Evolutionary conservation across 2,797 vertebrate species (phyloP).

Genomic region (Clarias fuscus): DNA sequence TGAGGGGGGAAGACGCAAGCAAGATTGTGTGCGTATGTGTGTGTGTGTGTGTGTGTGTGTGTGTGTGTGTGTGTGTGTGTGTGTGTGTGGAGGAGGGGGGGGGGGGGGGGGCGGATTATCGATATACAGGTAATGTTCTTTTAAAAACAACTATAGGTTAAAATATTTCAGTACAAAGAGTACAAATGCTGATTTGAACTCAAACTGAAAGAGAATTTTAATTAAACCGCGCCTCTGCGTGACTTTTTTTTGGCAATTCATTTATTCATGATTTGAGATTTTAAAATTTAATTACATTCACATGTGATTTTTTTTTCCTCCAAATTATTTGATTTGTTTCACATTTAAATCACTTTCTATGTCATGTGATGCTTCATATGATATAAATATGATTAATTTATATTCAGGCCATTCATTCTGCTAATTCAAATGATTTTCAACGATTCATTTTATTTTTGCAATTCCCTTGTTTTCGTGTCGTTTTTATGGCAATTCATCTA

Average conservation of each 20-base stretch:
- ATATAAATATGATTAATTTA: neutral
- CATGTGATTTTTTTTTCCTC: neutral
- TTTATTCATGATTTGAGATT: neutral
- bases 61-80: conserved; percentile 31
- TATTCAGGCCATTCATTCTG: neutral
- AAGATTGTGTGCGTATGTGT: conserved; percentile 51
- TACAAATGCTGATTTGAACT: neutral
- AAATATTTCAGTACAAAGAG: neutral
- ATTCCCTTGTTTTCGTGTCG: neutral
- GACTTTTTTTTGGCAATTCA: neutral
- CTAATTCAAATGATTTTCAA: too few relatives aligned
- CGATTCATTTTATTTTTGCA: neutral
- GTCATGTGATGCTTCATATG: neutral
- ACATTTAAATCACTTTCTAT: neutral
- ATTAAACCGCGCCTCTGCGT: too few relatives aligned
- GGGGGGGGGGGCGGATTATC: too few relatives aligned
- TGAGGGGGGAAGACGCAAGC: conserved; percentile 49
- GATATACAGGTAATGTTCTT: neutral
- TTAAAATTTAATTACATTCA: neutral
- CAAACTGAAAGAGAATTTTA: neutral
- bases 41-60: conserved; percentile 38
- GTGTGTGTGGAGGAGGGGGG: too few relatives aligned
- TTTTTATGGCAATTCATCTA: neutral
- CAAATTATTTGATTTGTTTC: neutral
- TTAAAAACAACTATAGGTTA: neutral